Percentiles rank a stretch among this genome's conserved stretches.
These are phyloP conservation scores for Agraylea sexmaculata DNA, from an alignment of 1,140 invertebrate genomes.

Conservation along the genomic window DNA sequence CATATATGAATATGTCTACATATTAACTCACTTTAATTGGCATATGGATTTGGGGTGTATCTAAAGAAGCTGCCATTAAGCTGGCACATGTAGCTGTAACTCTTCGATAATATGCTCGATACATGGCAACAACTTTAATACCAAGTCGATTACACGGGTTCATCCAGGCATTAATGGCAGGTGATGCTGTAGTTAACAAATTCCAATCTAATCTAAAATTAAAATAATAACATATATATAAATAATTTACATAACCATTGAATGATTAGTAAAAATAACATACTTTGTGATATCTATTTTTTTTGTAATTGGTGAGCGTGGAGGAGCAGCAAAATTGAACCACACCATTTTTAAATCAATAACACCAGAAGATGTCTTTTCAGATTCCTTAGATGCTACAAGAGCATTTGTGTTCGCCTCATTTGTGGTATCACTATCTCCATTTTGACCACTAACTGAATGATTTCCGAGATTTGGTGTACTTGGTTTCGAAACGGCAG, in stretches of 20 bases:
- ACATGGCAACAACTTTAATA: conserved; percentile 67
- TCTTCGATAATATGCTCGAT: conserved; percentile 60
- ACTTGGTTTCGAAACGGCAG: conserved; percentile 34
- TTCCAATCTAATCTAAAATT: conserved; percentile 82
- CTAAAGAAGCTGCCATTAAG: conserved; percentile 88
- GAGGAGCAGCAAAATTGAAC: conserved; percentile 96
- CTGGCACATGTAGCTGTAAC: conserved; percentile 83
- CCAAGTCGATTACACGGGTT: conserved; percentile 85
- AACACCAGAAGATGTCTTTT: conserved; percentile 64
- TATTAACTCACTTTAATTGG: conserved; percentile 57
- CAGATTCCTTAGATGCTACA: conserved; percentile 41
- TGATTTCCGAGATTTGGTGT: conserved; percentile 35
- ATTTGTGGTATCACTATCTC: conserved; percentile 25
- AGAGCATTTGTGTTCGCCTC: conserved; percentile 29
- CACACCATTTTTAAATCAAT: conserved; percentile 85
- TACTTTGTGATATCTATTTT: conserved; percentile 91
- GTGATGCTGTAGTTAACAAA: conserved; percentile 86
- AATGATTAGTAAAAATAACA: conserved; percentile 1
- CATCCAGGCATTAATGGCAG: conserved; percentile 95
- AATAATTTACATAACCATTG: background rate
- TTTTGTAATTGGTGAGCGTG: conserved; percentile 82
- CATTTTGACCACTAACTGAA: conserved; percentile 16
- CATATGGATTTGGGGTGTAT: conserved; percentile 70
- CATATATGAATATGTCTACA: background rate
- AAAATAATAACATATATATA: conserved; percentile 1